Evolutionary conservation across 2,888 invertebrate species (phyloP), one percentile per base, ranked within the genome.

Genomic region (Catotricha subobsoleta): DNA sequence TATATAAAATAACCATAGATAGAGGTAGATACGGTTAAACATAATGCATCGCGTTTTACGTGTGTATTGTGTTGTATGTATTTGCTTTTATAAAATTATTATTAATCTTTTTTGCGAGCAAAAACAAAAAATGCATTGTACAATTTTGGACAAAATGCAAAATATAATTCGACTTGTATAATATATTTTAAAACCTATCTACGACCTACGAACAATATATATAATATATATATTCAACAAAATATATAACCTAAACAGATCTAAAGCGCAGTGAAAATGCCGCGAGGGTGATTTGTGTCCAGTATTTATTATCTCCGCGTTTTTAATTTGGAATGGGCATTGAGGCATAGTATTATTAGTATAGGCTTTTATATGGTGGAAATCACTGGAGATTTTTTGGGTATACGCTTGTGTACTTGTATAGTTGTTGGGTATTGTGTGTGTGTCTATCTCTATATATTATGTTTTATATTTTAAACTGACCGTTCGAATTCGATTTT

Each of bases 221-320:
- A n/a, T n/a, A n/a, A n/a, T n/a, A n/a, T n/a, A n/a, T n/a, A n/a
- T n/a, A n/a, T n/a, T n/a, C n/a, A n/a, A n/a, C n/a, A n/a, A n/a
- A n/a, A n/a, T n/a, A n/a, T n/a, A n/a, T n/a, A n/a, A n/a, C n/a
- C n/a, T n/a, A n/a, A n/a, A n/a, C n/a, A n/a, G n/a, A n/a, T n/a
- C 33, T 33, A 33, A 33, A 33, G 18, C 33, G 33, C 33, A 33
- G 33, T 33, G 33, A 33, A 45, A 43, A 44, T 44, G 44, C 44
- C 34, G 43, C 41, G 43, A 42, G 42, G 45, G 40, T 46, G 44
- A 46, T 45, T 46, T 46, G 46, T 46, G 46, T 46, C 41, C 43
- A 41, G 44, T 45, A 42, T 45, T 45, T 45, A 43, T 45, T 46
- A 45, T 46, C 45, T 33, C 33, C n/a, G 33, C 33, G 33, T 33